Base-by-base conservation (phyloP, 2,113 vertebrate genomes). In the Nettapus auritus region DNA sequence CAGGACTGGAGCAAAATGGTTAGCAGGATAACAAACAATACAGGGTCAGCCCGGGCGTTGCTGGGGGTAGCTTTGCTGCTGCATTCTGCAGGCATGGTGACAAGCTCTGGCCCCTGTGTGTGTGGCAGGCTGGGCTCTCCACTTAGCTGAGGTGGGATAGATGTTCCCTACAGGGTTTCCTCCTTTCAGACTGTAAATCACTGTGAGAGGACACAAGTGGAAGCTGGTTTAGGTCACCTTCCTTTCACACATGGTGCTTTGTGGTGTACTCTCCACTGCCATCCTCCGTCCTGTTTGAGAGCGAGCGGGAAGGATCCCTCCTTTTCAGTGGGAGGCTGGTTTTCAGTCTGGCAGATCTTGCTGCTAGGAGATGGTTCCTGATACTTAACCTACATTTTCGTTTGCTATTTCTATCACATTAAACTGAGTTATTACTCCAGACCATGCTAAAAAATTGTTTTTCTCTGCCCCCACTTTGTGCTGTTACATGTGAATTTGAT, bases 401-500 rank as follows among this genome's bases (percentile, higher is more conserved):
- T 82, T 28, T 85, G 63, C 48, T 4, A 82, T 40, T 94, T 97
- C 56, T 79, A 1, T 91, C 63, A 42, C 7, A n/a, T 82, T 92
- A 76, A 93, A 52, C 69, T 53, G 66, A 90, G 40, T 82, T 90
- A 84, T 52, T 89, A 85, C 88, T 89, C 52, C 44, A 92, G 84
- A 75, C 59, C 50, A 19, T 69, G 42, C 31, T 75, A 91, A 94
- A 89, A 70, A 88, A 94, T 95, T 89, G 28, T 74, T 81, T 96
- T 94, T 91, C 67, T 90, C 53, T 96, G 84, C 60, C 48, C 34
- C 23, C 5, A 60, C 46, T 89, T 89, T 78, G 68, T 59, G n/a
- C 73, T 81, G 42, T 94, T 96, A 29, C 46, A 68, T 66, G 93
- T 96, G 67, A 82, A 94, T 94, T 90, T 90, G 88, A 94, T 96